A percentile compares a stretch with the other conserved stretches of the same genome.
phyloP scores from a whole-genome alignment of 2,888 invertebrate species.

The Watsonalla cultraria region DNA sequence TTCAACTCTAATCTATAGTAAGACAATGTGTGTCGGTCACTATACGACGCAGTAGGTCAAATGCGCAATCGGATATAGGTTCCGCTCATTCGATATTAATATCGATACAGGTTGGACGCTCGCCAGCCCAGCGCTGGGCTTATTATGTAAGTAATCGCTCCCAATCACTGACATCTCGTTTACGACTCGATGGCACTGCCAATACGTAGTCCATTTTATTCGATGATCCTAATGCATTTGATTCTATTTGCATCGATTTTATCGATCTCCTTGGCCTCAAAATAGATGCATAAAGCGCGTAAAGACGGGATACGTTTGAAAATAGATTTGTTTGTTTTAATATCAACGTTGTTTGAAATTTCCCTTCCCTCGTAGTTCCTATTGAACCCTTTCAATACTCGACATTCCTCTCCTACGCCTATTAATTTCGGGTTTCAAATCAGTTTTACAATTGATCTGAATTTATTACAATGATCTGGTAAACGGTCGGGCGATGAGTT shows the following conservation, averaged over 20 bases:
- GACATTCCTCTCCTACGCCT: background rate
- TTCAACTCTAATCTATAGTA: no score
- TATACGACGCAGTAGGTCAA: constrained; percentile 5
- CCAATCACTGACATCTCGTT: background rate
- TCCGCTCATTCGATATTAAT: constrained; percentile 21
- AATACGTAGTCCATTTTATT: background rate
- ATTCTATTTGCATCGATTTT: background rate
- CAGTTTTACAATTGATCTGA: background rate
- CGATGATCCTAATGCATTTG: background rate
- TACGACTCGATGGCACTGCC: background rate
- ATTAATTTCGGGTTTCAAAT: background rate
- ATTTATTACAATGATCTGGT: background rate
- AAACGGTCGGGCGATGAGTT: background rate
- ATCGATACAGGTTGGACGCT: constrained; percentile 16
- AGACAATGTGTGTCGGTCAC: background rate
- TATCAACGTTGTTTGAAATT: background rate
- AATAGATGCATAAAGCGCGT: background rate
- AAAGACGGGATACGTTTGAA: background rate
- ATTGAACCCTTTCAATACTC: no score
- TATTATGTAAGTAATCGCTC: constrained; percentile 1
- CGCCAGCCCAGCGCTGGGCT: constrained; percentile 13
- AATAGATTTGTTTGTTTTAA: background rate
- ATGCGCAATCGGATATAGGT: constrained; percentile 13
- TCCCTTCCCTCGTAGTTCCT: no score
- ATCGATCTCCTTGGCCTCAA: background rate